Base-by-base conservation (phyloP, 2,797 vertebrate genomes). In the Cuculus canorus region DNA sequence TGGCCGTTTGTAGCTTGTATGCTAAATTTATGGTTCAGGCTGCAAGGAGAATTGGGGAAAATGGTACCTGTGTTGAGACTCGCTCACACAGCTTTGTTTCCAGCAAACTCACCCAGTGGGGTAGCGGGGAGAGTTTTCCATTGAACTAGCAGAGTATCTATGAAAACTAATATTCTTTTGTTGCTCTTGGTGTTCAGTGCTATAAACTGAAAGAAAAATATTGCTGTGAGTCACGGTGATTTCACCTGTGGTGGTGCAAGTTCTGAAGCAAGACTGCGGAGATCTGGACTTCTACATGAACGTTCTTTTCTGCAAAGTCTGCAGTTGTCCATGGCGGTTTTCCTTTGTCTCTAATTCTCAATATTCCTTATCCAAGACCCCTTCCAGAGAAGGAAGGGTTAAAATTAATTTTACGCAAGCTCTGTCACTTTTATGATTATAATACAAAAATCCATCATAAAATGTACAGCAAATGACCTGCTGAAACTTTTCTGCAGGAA, bases 141-240 rank as follows among this genome's bases (percentile, higher is more conserved):
- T 11, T 70, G 25, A 57, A 17, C 28, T 30, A 54, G 47, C 11
- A 8, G 32, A 39, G 2, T 10, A 5, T 15, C 21, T 27, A 7
- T 30, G 9, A 54, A 57, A 57, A 56, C 35, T 2, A 13, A 53
- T 5, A 24, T 41, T 73, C 10, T 56, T 18, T 32, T 59, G 23
- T 10, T 78, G 47, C 11, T 8, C 3, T 27, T 60, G 6, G 8
- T 28, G 6, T 37, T 65, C 19, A 69, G 25, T 66, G 24, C 52
- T 14, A 30, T 54, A 47, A 69, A 68, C 14, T 2, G 12, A 56
- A n/a, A 63, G 56, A 24, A 66, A 81, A 78, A 17, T 7, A 22
- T 7, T 14, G 0, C 32, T 60, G 3, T 16, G 16, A 27, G 16
- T 65, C 30, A 4, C 0, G 0, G 17, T 22, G n/a, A 30, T 59